phyloP scores from a whole-genome alignment of 1,140 invertebrate species.

The Ips typographus region DNA sequence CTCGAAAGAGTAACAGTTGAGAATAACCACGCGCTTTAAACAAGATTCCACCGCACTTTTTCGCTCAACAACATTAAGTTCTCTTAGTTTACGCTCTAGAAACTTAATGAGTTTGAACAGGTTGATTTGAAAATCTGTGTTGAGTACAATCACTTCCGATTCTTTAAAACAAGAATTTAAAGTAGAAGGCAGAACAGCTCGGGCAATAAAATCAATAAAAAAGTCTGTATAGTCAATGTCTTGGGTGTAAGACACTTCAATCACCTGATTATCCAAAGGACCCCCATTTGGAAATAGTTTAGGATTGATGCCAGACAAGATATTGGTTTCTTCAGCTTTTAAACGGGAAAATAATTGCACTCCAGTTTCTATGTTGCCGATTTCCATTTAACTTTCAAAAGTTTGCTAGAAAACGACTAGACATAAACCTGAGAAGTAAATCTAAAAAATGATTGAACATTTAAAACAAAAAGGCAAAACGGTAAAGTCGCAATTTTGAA shows the following conservation, averaged over 20 bases:
- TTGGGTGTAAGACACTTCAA: constrained; percentile 29
- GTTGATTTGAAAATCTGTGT: constrained; percentile 37
- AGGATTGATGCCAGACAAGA: constrained; percentile 30
- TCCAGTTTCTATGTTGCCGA: constrained; percentile 35
- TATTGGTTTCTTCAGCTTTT: constrained; percentile 13
- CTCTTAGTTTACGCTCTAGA: constrained; percentile 32
- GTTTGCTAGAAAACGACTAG: neutral
- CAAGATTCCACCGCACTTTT: constrained; percentile 23
- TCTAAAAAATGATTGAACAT: too few species aligned
- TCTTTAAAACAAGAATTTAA: constrained; percentile 30
- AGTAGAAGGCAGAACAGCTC: constrained; percentile 28
- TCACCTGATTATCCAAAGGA: constrained; percentile 28
- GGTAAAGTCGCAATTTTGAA: too few species aligned
- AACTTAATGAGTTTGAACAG: constrained; percentile 39
- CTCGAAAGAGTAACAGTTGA: constrained; percentile 33
- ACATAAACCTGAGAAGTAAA: too few species aligned
- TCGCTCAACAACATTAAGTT: constrained; percentile 19
- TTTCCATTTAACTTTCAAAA: constrained; percentile 7
- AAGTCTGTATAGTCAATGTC: constrained; percentile 28
- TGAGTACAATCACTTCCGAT: constrained; percentile 29
- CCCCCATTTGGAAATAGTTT: constrained; percentile 35
- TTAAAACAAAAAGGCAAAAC: too few species aligned
- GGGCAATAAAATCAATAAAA: constrained; percentile 36
- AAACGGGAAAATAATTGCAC: constrained; percentile 38
- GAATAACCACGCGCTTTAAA: constrained; percentile 32